phyloP scores from a whole-genome alignment of 2,888 invertebrate species.

The Stenurella melanura region DNA sequence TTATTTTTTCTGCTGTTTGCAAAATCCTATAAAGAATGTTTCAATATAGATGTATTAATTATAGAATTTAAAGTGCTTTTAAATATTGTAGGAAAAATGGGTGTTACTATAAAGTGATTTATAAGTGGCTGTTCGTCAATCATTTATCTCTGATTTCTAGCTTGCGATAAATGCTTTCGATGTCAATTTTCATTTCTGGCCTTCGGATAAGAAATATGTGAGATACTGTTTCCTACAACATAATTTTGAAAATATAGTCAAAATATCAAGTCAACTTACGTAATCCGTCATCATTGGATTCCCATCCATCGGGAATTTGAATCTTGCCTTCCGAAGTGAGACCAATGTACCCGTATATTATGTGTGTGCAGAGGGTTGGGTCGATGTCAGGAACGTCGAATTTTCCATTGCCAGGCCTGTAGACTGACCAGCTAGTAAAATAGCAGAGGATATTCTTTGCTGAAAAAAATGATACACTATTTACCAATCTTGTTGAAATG shows the following conservation, averaged over 20 bases:
- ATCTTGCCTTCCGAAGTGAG: conserved; percentile 56
- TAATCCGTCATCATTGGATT: conserved; percentile 58
- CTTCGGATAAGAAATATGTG: not conserved
- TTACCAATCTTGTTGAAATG: not conserved
- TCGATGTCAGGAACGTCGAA: conserved; percentile 62
- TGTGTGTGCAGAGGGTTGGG: conserved; percentile 62
- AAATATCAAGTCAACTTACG: conserved; percentile 44
- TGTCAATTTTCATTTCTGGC: no score
- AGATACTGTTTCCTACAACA: not conserved
- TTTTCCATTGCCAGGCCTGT: conserved; percentile 61
- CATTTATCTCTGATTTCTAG: no score
- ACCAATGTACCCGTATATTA: conserved; percentile 63
- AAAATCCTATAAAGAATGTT: no score
- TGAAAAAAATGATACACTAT: conserved; percentile 12
- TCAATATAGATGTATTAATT: no score
- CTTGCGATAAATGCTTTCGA: no score
- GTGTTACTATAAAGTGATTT: no score
- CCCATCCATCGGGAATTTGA: conserved; percentile 60
- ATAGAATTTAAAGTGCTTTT: no score
- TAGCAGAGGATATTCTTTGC: conserved; percentile 60
- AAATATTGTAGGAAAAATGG: no score
- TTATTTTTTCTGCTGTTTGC: no score
- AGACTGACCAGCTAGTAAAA: conserved; percentile 64
- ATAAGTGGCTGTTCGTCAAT: no score
- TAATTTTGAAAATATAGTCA: conserved; percentile 12